Conservation (phyloP, 2,113 vertebrate genomes). For the Sturnus vulgaris region DNA sequence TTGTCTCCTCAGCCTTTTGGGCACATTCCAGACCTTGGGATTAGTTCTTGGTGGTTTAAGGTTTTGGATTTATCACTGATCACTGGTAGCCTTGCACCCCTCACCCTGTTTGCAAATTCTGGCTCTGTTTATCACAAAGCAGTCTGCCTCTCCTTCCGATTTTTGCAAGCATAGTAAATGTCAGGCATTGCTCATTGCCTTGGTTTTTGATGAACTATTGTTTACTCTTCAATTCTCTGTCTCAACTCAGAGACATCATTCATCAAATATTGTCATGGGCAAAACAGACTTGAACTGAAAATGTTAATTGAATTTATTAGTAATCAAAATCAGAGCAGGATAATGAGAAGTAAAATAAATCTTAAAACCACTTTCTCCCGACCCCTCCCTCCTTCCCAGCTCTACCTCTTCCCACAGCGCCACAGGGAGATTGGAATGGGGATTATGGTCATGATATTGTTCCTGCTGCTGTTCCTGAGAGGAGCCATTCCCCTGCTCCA, state of each 20-base stretch:
- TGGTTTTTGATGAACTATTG: no score
- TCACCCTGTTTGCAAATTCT: no score
- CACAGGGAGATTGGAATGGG: not conserved
- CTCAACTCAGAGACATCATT: not conserved
- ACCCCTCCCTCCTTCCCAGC: not conserved
- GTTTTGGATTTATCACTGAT: no score
- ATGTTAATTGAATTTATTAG: not conserved
- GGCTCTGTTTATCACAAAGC: no score
- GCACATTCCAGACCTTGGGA: no score
- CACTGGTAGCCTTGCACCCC: no score
- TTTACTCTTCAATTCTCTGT: no score
- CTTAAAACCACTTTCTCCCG: not conserved
- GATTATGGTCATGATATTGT: not conserved
- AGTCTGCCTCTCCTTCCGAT: no score
- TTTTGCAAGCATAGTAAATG: no score
- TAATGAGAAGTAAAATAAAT: not conserved
- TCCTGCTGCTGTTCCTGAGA: not conserved
- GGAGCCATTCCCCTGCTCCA: not conserved
- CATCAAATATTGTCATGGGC: not conserved
- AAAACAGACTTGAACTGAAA: not conserved
- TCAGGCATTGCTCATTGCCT: no score
- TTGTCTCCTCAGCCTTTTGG: no score
- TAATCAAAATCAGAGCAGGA: not conserved
- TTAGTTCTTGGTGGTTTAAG: no score
- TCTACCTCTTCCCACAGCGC: not conserved